phyloP scores from a whole-genome alignment of 2,113 vertebrate genomes.

The Salvelinus fontinalis region DNA sequence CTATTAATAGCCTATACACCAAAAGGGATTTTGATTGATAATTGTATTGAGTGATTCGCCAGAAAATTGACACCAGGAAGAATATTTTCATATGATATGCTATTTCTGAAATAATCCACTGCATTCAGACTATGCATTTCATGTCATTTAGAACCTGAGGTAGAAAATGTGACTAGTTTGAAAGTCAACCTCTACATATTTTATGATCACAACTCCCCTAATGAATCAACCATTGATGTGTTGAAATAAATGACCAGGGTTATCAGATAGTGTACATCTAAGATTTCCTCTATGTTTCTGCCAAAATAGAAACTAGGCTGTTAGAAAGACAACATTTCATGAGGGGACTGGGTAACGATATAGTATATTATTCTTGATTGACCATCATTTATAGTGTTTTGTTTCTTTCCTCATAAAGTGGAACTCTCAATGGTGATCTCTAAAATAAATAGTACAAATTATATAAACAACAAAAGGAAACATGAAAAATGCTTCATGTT shows the following conservation, averaged over 20 bases:
- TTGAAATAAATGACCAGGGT: conserved; percentile 10
- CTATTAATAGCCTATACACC: conserved; percentile 21
- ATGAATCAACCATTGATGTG: neutral
- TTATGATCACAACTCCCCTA: conserved; percentile 9
- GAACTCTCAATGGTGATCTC: conserved; percentile 9
- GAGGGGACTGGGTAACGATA: conserved; percentile 5
- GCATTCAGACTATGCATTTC: conserved; percentile 21
- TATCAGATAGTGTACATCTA: conserved; percentile 4
- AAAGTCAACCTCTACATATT: conserved; percentile 22
- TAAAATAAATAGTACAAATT: conserved; percentile 68
- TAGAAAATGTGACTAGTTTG: conserved; percentile 39
- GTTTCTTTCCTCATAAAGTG: conserved; percentile 16
- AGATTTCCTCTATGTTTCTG: neutral
- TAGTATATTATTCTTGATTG: conserved; percentile 6
- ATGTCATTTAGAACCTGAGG: conserved; percentile 51
- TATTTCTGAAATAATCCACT: neutral
- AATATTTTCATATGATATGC: neutral
- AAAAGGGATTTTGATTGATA: too few species aligned
- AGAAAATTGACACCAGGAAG: too few species aligned
- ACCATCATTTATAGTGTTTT: neutral
- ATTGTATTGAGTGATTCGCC: too few species aligned
- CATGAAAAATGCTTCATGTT: conserved; percentile 55
- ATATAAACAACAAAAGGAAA: conserved; percentile 64
- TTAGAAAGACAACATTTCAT: too few species aligned
- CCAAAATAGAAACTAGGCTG: conserved; percentile 10